Evolutionary conservation across 2,797 vertebrate species (phyloP).

Genomic region (Megaceryle alcyon): DNA sequence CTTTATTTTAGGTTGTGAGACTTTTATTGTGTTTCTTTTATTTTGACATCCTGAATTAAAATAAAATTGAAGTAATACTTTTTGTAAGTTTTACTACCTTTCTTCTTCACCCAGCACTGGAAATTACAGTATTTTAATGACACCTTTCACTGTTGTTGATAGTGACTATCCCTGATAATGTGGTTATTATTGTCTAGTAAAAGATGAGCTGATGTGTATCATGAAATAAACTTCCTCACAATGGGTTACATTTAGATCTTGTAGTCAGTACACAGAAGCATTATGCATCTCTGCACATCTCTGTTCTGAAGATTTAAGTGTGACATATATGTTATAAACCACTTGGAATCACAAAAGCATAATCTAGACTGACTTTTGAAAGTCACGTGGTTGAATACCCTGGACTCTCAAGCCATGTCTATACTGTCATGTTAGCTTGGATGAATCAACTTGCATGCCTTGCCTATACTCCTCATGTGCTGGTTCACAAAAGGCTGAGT

Average conservation of each 20-base stretch:
- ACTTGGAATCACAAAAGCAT: neutral
- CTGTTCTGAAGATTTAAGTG: neutral
- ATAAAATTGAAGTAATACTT: neutral
- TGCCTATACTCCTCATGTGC: too few species aligned
- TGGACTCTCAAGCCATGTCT: too few species aligned
- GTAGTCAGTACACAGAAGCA: neutral
- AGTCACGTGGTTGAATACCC: neutral
- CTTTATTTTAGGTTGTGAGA: neutral
- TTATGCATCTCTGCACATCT: neutral
- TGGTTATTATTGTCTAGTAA: neutral
- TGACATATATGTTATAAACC: neutral
- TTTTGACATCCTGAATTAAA: neutral
- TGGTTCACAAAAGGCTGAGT: too few species aligned
- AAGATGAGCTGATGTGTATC: neutral
- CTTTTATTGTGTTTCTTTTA: neutral
- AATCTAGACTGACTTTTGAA: neutral
- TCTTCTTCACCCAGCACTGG: neutral
- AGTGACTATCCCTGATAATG: neutral
- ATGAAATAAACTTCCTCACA: neutral
- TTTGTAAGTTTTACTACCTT: neutral
- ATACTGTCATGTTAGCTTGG: too few species aligned
- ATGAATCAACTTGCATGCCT: too few species aligned
- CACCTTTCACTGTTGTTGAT: neutral
- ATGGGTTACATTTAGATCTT: neutral
- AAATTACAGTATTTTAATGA: neutral